Evolutionary conservation across 2,113 vertebrate genomes (phyloP).

Genomic region (Sinocyclocheilus maitianheensis): DNA sequence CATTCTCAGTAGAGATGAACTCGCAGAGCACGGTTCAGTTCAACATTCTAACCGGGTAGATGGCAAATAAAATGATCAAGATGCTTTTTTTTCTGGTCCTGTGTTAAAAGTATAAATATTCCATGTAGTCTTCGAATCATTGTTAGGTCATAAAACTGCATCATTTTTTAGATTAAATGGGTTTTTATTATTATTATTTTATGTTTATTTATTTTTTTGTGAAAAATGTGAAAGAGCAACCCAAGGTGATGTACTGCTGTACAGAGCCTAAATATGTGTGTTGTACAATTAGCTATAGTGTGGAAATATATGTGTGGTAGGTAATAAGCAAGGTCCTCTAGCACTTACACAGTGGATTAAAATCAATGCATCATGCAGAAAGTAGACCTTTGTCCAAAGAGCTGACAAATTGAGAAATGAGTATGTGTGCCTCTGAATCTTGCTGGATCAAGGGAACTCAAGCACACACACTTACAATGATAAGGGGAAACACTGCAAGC

Average conservation of each 20-base stretch:
- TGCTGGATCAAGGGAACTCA: not conserved
- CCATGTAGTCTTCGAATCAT: not conserved
- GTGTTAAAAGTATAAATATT: not conserved
- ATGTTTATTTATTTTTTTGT: too few relatives aligned
- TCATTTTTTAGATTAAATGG: not conserved
- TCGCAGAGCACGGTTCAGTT: not conserved
- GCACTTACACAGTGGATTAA: not conserved
- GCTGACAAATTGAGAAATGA: constrained; percentile 20
- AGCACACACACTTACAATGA: not conserved
- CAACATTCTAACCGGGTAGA: not conserved
- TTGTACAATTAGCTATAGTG: not conserved
- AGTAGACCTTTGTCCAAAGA: constrained; percentile 13
- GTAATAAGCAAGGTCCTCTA: not conserved
- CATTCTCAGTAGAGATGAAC: not conserved
- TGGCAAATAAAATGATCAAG: not conserved
- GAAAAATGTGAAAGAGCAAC: not conserved
- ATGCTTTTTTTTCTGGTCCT: not conserved
- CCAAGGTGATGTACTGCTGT: not conserved
- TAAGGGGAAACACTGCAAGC: not conserved
- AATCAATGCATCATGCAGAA: not conserved
- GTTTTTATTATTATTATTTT: too few relatives aligned
- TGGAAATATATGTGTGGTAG: not conserved
- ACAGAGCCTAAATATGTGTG: not conserved
- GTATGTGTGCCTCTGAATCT: not conserved
- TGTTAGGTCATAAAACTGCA: not conserved